Conservation (phyloP, 1,140 invertebrate species). For the Ylistrum balloti region DNA sequence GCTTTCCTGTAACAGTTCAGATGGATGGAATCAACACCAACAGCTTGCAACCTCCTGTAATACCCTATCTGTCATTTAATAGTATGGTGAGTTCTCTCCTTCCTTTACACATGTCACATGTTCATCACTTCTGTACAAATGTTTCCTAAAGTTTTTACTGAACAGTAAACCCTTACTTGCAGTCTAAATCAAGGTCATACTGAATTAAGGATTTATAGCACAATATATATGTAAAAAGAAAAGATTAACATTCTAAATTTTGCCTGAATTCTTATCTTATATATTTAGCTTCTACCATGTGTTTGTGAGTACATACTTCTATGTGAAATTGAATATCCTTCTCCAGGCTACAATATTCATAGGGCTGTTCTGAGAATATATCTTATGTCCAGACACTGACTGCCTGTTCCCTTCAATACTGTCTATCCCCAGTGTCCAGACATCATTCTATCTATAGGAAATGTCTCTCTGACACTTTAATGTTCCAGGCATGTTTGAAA, state of each 20-base stretch:
- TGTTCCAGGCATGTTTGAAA: background rate
- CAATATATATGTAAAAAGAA: background rate
- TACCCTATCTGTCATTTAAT: background rate
- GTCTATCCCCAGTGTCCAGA: background rate
- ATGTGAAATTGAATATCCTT: background rate
- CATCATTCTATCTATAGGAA: background rate
- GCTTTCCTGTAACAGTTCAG: background rate
- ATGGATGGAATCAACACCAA: background rate
- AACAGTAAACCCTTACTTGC: background rate
- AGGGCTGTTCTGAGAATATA: background rate
- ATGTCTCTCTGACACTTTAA: conserved; percentile 18
- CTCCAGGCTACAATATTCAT: background rate
- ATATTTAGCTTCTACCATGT: background rate
- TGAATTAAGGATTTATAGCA: background rate
- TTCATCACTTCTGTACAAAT: background rate
- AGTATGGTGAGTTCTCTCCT: background rate
- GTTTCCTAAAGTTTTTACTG: background rate
- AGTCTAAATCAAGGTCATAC: background rate
- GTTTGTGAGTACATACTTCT: background rate
- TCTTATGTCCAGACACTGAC: background rate
- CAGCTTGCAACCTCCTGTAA: background rate
- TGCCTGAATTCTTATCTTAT: background rate
- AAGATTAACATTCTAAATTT: no score
- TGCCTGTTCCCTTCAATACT: background rate
- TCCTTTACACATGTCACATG: background rate